These are phyloP conservation scores for Eilema caniola DNA, from an alignment of 2,888 invertebrate genomes.

Conservation along the genomic window DNA sequence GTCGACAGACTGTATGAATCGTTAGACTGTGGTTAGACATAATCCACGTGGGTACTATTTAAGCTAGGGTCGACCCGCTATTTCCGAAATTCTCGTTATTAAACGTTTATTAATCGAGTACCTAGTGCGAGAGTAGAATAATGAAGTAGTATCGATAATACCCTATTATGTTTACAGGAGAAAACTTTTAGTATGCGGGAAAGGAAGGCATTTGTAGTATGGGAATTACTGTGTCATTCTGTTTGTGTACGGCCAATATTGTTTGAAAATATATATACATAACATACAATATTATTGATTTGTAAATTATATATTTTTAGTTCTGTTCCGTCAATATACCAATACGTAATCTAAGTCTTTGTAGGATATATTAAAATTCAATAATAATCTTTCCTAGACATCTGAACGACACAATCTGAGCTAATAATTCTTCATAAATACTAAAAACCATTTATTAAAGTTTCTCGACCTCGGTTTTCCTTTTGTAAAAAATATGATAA, in stretches of 20 bases:
- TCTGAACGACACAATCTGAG: not conserved
- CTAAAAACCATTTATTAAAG: not conserved
- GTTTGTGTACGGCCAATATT: conserved; percentile 1
- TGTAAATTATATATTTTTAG: too few species aligned
- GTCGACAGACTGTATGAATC: too few species aligned
- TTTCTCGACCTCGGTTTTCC: not conserved
- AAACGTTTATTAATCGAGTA: conserved; percentile 36
- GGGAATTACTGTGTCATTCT: not conserved
- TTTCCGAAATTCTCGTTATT: not conserved
- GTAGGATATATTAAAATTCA: not conserved
- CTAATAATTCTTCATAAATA: not conserved
- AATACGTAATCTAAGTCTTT: not conserved
- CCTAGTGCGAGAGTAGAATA: conserved; percentile 40
- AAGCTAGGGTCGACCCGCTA: not conserved
- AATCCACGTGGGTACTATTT: not conserved
- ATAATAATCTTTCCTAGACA: not conserved
- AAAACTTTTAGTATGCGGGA: conserved; percentile 31
- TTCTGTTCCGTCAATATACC: too few species aligned
- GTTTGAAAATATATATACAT: not conserved
- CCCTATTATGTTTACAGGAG: conserved; percentile 32
- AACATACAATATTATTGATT: too few species aligned
- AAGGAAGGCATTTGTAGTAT: not conserved
- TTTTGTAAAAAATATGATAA: not conserved
- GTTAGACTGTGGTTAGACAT: too few species aligned
- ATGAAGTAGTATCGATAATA: conserved; percentile 45